A percentile compares a stretch with the other conserved stretches of the same genome.
Evolutionary conservation across 2,797 vertebrate species (phyloP).

Genomic region (Peromyscus melanophrys): DNA sequence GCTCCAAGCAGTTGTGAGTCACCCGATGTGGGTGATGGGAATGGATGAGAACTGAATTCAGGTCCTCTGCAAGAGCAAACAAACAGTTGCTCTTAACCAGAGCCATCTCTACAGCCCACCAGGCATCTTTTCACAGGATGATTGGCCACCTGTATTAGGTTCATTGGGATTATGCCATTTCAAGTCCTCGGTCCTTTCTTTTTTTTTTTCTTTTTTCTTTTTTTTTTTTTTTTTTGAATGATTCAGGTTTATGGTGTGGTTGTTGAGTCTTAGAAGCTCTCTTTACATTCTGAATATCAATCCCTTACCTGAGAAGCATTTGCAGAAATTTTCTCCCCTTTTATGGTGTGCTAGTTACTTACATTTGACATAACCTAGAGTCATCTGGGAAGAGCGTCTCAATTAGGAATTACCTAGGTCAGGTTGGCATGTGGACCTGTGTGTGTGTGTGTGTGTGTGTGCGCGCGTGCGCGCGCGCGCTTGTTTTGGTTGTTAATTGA

Average conservation of each 20-base stretch:
- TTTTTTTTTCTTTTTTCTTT: not conserved
- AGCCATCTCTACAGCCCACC: too few species aligned
- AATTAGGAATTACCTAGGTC: not conserved
- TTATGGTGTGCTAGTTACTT: not conserved
- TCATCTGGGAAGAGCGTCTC: not conserved
- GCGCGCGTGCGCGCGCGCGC: not conserved
- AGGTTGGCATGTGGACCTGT: not conserved
- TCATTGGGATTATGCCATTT: too few species aligned
- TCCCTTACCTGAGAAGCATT: too few species aligned
- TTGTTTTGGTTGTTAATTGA: not conserved
- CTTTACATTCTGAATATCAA: not conserved
- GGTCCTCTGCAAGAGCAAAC: not conserved
- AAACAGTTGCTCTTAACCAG: not conserved
- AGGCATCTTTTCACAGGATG: not conserved
- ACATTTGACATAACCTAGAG: not conserved
- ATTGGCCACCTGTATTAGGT: not conserved
- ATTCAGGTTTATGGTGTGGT: not conserved
- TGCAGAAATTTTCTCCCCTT: not conserved
- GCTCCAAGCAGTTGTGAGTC: not conserved
- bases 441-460: too few species aligned
- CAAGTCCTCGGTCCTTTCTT: not conserved
- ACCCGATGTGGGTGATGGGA: not conserved
- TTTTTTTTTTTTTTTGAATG: not conserved
- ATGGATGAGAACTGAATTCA: not conserved
- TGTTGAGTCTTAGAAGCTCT: not conserved